These are phyloP conservation scores for Anguilla pacifica DNA, from an alignment of 2,797 vertebrate genomes.

Conservation along the genomic window DNA sequence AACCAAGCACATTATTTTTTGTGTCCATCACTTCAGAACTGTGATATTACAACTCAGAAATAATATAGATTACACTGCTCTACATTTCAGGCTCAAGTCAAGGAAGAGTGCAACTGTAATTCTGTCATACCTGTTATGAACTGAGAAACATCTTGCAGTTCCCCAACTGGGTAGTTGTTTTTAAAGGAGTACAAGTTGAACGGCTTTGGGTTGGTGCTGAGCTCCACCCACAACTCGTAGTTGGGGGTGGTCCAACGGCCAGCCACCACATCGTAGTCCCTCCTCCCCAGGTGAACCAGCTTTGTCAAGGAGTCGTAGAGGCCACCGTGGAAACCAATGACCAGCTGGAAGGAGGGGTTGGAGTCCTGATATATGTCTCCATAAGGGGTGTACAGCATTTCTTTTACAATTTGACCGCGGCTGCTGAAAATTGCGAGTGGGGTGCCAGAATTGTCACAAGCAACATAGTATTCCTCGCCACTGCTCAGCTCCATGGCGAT, in stretches of 20 bases:
- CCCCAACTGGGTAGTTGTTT: slow-evolving; percentile 92
- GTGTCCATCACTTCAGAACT: neutral
- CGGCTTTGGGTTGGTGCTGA: slow-evolving; percentile 88
- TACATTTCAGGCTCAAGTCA: neutral
- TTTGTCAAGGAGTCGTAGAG: slow-evolving; percentile 91
- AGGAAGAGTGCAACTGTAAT: neutral
- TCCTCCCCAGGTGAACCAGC: slow-evolving; percentile 88
- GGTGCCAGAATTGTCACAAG: slow-evolving; percentile 91
- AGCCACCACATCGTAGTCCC: slow-evolving; percentile 93
- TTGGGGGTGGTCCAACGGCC: slow-evolving; percentile 96
- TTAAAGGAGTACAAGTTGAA: slow-evolving; percentile 96
- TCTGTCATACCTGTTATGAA: slow-evolving; percentile 86
- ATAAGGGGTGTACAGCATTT: slow-evolving; percentile 92
- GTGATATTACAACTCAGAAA: neutral
- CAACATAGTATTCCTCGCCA: slow-evolving; percentile 96
- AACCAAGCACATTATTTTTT: neutral
- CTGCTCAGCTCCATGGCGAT: slow-evolving; percentile 99
- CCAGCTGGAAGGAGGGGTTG: slow-evolving; percentile 87
- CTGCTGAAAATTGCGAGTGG: slow-evolving; percentile 94
- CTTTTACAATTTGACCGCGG: slow-evolving; percentile 91
- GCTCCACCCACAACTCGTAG: slow-evolving; percentile 88
- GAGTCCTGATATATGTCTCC: slow-evolving; percentile 96
- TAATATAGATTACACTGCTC: neutral
- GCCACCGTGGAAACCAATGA: slow-evolving; percentile 95
- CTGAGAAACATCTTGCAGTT: slow-evolving; percentile 78